Evolutionary conservation across 2,888 invertebrate genomes (phyloP), one percentile per base, ranked within the genome.

Genomic region (Rhyacophila evoluta): DNA sequence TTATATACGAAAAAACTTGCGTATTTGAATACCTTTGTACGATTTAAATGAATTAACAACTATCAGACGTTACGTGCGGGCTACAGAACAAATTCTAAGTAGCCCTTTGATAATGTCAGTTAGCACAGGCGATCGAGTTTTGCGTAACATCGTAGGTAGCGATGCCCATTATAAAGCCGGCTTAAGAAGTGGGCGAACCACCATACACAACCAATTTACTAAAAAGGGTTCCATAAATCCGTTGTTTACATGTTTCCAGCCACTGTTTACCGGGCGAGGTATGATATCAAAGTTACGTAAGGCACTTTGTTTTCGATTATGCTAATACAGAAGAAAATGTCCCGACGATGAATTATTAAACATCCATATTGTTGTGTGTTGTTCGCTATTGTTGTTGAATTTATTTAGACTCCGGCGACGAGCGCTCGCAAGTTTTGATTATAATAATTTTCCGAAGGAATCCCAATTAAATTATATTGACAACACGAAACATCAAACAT

Each of bases 141-240:
- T 25, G 25, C 55, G 55, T 25, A 55, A 55, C 19, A 19, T 15
- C 6, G 29, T 33, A 33, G 29, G 19, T 19, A 55, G 55, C 55
- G 19, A 19, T 55, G 19, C 55, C 55, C 25, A 10, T 19, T 55
- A 10, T 55, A 25, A 19, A 19, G 19, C 19, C 19, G 55, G 55
- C 55, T 55, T 55, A 19, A 55, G 29, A 55, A 55, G 55, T 19
- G 55, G 55, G 55, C 25, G 55, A 19, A 19, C 55, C 10, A 25
- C 55, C 55, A 55, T 25, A 55, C 55, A 55, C 55, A 55, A 55
- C 55, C 55, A 55, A 55, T 55, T 25, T 55, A 55, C 55, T 55
- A 19, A 19, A 55, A 55, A 55, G 55, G 55, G 55, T 55, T 55
- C 19, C 55, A 55, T 15, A 55, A 55, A 55, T 55, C 55, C 25